Conservation (phyloP, 2,888 invertebrate genomes). For the Rhabditoides inermis region DNA sequence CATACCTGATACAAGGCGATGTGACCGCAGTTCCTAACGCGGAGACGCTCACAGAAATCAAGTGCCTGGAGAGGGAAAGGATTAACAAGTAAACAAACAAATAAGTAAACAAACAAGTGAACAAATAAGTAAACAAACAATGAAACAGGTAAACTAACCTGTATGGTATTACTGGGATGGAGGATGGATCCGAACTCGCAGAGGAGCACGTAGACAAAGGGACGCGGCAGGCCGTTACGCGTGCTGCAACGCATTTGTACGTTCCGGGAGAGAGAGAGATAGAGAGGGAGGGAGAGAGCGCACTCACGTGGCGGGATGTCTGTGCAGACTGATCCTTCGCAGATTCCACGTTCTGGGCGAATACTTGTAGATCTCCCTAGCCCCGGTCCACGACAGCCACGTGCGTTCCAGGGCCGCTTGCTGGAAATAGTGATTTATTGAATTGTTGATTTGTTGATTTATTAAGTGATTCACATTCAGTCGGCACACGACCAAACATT, state of each 20-base stretch:
- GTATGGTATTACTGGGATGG: conserved; percentile 45
- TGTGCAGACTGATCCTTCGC: conserved; percentile 38
- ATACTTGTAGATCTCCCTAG: conserved; percentile 49
- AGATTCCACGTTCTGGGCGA: conserved; percentile 47
- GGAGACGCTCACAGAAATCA: conserved; percentile 47
- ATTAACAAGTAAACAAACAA: background rate
- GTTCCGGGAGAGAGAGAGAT: too few species aligned
- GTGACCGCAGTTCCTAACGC: conserved; percentile 48
- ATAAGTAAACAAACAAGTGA: conserved; percentile 50
- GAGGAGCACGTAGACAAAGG: conserved; percentile 46
- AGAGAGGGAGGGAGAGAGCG: background rate
- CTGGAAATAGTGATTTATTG: conserved; percentile 1
- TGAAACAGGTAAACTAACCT: conserved; percentile 1
- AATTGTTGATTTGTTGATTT: background rate
- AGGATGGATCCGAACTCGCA: conserved; percentile 50
- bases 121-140: background rate
- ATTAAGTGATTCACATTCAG: background rate
- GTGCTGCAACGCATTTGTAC: too few species aligned
- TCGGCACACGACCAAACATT: background rate
- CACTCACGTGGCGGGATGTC: conserved; percentile 24
- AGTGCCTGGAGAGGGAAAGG: conserved; percentile 20
- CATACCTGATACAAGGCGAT: conserved; percentile 46
- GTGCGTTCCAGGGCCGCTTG: conserved; percentile 34
- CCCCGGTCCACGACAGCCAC: conserved; percentile 49
- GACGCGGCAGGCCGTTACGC: too few species aligned